Evolutionary conservation across 2,888 invertebrate species (phyloP), one percentile per base, ranked within the genome.

Genomic region (Lasioglossum calceatum): DNA sequence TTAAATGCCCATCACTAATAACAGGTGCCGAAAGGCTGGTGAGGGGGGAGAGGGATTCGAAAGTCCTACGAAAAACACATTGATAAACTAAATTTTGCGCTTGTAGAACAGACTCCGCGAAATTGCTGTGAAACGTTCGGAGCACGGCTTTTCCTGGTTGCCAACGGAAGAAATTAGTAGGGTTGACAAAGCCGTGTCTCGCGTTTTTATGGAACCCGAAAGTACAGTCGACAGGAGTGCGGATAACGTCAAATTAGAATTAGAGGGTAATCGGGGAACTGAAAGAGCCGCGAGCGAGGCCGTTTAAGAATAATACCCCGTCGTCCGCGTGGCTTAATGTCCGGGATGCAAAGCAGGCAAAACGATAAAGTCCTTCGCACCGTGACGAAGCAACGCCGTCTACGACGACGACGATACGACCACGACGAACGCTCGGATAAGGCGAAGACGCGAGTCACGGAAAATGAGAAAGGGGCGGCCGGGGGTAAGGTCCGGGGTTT

Each of bases 291-390:
- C 80, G 86, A 76, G 86, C 79, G 78, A 81, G 79, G 90, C 79
- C 84, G 87, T 91, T 91, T 88, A 91, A 88, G 89, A 91, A 91
- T 89, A 91, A 91, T 86, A 82, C 71, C 74, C 75, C 36, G 84
- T 50, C 87, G 85, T 88, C 89, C 50, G 82, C 81, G 88, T 50
- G 86, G 83, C 86, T 91, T 91, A 91, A 91, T 89, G 88, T 79
- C 84, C 85, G 78, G 72, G 90, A 91, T 90, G 90, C 88, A 88
- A 91, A 91, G 75, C 88, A 91, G 91, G 89, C 91, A 81, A 88
- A 88, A 86, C 91, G 90, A 91, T 91, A 91, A 91, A 91, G 82
- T 86, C 74, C 85, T 87, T 81, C 79, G 87, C 87, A 81, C 82
- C 88, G 91, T 88, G 90, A 89, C 87, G 88, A 80, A 84, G 72